Evolutionary conservation across 2,113 vertebrate species (phyloP), one percentile per base, ranked within the genome.

Genomic region (Plectropomus leopardus): DNA sequence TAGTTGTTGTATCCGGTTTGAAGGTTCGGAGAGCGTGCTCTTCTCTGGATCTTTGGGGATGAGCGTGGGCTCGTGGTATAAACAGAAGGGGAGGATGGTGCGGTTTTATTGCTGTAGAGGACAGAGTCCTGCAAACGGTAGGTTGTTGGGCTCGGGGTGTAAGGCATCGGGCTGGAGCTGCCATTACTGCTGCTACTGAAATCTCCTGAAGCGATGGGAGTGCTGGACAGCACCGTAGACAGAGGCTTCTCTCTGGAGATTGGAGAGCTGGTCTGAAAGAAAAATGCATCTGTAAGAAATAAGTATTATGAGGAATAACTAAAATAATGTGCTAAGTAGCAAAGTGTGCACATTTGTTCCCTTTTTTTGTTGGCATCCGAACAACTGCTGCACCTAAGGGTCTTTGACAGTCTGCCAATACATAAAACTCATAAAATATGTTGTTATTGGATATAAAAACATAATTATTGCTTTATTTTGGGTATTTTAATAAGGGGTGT

Each of bases 51-150:
- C 53, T 59, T 80, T 8, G 89, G 75, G 24, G 90, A 83, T 1
- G 88, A 44, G 30, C 13, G 48, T 5, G 82, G 73, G 50, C 67
- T 92, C 21, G 34, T 48, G 60, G 72, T 16, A 51, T 50, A 24
- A 6, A 67, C 23, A 0, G 89, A 70, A 0, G 89, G 74, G 23
- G 90, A 68, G 0, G 75, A 15, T 0, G 80, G 26, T 0, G 2
- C 1, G 0, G 67, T 85, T 42, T 58, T 91, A 58, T 1, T 83
- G 47, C 59, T 76, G 36, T 67, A 57, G 60, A 61, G 19, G 65
- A 54, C 5, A 1, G 80, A 78, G 53, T 94, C 93, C 14, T 24
- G 0, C 17, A 84, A 40, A 17, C 0, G 48, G 24, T 34, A 60
- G 28, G 72, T 67, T 10, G 71, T 34, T 47, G 77, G 54, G 24